Percentiles rank a stretch among this genome's conserved stretches.
phyloP scores from a whole-genome alignment of 2,888 invertebrate genomes.

The Torymus aiolomorphi region DNA sequence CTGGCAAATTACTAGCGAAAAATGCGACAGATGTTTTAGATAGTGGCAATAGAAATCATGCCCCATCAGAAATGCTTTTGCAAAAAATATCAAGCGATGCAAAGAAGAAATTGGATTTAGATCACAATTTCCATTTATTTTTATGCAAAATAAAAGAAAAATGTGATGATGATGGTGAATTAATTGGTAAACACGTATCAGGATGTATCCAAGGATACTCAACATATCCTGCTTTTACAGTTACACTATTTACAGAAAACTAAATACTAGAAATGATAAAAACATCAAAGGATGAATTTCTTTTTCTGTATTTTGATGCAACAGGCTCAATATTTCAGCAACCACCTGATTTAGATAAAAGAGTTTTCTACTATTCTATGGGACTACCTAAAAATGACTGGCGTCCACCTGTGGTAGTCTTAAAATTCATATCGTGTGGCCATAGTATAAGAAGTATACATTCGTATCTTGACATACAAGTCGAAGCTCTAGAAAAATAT shows the following conservation, averaged over 20 bases:
- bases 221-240: neutral
- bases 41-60: no score
- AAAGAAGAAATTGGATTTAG: neutral
- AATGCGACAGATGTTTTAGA: neutral
- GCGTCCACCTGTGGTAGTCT: neutral
- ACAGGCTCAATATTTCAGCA: neutral
- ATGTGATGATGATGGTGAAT: neutral
- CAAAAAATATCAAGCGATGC: neutral
- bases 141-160: neutral
- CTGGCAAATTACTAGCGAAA: neutral
- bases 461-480: neutral
- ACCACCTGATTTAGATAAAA: neutral
- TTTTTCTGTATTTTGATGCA: neutral
- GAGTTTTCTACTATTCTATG: neutral
- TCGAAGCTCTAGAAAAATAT: neutral
- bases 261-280: neutral
- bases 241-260: neutral
- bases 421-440: neutral
- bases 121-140: constrained; percentile 1
- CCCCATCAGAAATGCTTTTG: neutral
- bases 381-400: neutral
- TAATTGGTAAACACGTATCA: neutral
- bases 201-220: neutral
- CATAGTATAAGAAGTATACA: neutral
- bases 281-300: neutral